Base-by-base conservation (phyloP, 2,113 vertebrate species). In the Lamprotornis superbus region DNA sequence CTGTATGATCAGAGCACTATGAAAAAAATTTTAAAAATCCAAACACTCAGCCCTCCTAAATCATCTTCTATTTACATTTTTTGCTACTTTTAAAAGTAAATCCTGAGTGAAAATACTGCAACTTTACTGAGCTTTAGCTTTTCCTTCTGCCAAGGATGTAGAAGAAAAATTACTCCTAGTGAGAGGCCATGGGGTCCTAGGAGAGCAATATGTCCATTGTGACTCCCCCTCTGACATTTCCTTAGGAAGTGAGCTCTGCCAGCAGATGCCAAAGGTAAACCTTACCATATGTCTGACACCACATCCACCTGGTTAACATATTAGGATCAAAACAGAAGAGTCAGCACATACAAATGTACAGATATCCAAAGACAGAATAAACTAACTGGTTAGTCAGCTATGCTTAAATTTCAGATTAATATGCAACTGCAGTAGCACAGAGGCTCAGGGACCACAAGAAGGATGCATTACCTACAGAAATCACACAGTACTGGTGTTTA, bases 211-310 rank as follows among this genome's bases (percentile, higher is more conserved):
- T 25, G 50, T 88, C 79, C 71, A 24, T 25, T 49, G 49, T 1
- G 0, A 35, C 17, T 84, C 55, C 33, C 40, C 28, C 46, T 79
- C 75, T 59, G 63, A 55, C 42, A 61, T 35, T 50, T 60, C 67
- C 46, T 69, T 31, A 44, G 49, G 78, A 93, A 90, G 50, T 17
- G 19, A 39, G 55, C 17, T 64, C 59, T 90, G 82, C 85, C 55
- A 71, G 78, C 69, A 89, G 56, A 55, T 80, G 46, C 70, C 74
- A 78, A 75, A 84, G 84, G 84, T 82, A 89, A 94, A 82, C 39
- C 5, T 1, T 71, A 56, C 74, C 81, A 56, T 84, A 60, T 68
- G 74, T 52, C 53, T 71, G 50, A 82, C 53, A 73, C 65, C 57
- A 83, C 46, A 31, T 80, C 82, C 70, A 88, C 75, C 79, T 76